Percentiles rank a stretch among this genome's conserved stretches.
phyloP scores from a whole-genome alignment of 92 coral and sea anemone species.

The Muricea muricata region DNA sequence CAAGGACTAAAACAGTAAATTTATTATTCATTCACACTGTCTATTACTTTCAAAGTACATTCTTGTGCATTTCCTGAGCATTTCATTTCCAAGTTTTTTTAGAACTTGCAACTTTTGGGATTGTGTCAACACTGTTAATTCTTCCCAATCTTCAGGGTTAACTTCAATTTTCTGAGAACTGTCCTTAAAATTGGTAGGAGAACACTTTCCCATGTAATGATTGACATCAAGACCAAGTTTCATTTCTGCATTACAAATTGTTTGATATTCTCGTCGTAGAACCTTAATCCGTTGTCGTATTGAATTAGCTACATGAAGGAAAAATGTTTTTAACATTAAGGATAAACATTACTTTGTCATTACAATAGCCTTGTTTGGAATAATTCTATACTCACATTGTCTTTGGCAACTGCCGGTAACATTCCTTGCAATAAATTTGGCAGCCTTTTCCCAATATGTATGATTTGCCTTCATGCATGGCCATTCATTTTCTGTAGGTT shows the following conservation, averaged over 20 bases:
- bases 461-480: constrained; percentile 48
- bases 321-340: no score
- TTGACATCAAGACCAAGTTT: constrained; percentile 1
- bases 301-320: constrained; percentile 2
- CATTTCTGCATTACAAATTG: constrained; percentile 5
- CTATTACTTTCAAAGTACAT: no score
- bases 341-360: no score
- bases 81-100: no score
- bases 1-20: no score
- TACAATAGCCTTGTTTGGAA: no score
- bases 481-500: constrained; percentile 38
- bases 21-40: no score
- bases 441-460: constrained; percentile 42
- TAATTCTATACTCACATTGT: no score
- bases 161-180: not conserved
- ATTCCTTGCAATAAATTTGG: not conserved
- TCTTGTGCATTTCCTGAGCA: no score
- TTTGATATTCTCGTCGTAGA: constrained; percentile 16
- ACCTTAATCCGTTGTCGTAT: constrained; percentile 20
- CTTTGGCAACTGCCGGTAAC: not conserved
- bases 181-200: not conserved
- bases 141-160: constrained; percentile 3
- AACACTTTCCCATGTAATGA: not conserved
- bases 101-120: constrained; percentile 5
- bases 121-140: no score